Base-by-base conservation (phyloP, 2,797 vertebrate species). In the Mallotus villosus region DNA sequence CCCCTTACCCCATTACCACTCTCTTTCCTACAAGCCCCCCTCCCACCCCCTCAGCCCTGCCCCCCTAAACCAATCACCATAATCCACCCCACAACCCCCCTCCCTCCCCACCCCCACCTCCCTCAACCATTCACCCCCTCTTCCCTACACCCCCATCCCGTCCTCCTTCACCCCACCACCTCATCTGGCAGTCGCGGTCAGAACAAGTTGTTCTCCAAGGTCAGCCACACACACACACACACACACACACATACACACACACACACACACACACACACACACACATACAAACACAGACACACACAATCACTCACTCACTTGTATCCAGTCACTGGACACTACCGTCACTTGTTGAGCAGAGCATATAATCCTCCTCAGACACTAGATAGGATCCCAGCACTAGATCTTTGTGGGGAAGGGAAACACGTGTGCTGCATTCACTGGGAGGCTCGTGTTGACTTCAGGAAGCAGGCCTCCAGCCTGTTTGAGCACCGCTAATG, bases 251-350 rank as follows among this genome's bases (percentile, higher is more conserved):
- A 51, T 53, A 22, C 24, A 46, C 58, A 41, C 34, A 70, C 27
- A 25, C 34, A 27, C 57, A 70, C 68, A 8, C n/a, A 53, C 46
- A 19, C n/a, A 58, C 61, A 34, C 62, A n/a, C 63, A 64, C 63
- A 64, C 5, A 17, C 27, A 57, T 17, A 51, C 64, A 51, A 22
- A 53, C 22, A 67, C 41, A 51, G 53, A 22, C 24, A 46, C 58
- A 41, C 34, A 70, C 27, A 25, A n/a, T n/a, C n/a, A n/a, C 34
- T 19, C 57, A 70, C 68, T 17, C n/a, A 53, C 46, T 25, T 9
- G 29, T 16, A 24, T 49, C n/a, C 51, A 37, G 34, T 37, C 34
- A 9, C 34, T 37, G 34, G 34, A 9, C 7, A 37, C 34, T 37
- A 37, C 7, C 1, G 9, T 11, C 34, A 37, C 6, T 9, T 7